Percentiles rank a stretch among this genome's conserved stretches.
Conservation (phyloP, 1,140 invertebrate species). For the Microvelia longipes region DNA sequence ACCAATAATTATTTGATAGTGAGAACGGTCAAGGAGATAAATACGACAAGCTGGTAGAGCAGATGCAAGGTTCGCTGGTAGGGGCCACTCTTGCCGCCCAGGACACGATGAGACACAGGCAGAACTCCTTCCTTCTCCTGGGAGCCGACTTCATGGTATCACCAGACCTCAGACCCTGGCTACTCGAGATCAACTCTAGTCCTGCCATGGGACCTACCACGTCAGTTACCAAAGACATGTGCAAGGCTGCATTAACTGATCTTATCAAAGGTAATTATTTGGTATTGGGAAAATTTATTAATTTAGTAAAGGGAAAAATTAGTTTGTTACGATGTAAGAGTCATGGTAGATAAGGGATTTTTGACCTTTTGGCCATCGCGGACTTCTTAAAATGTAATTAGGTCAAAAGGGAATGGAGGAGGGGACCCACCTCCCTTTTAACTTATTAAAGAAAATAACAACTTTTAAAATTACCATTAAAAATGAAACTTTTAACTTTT, state of each 20-base stretch:
- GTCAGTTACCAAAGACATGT: conserved; percentile 70
- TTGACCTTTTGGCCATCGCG: too few species aligned
- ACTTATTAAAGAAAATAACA: too few species aligned
- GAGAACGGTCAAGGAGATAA: conserved; percentile 51
- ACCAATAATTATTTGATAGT: too few species aligned
- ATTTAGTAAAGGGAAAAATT: too few species aligned
- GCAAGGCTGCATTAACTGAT: conserved; percentile 74
- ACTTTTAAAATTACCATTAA: too few species aligned
- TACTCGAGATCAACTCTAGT: conserved; percentile 89
- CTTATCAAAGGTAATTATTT: conserved; percentile 66
- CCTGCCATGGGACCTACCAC: conserved; percentile 79
- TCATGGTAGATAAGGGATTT: too few species aligned
- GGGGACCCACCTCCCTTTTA: too few species aligned
- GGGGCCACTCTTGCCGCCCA: conserved; percentile 74
- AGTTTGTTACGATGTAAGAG: too few species aligned
- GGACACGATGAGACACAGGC: conserved; percentile 65
- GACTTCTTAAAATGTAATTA: too few species aligned
- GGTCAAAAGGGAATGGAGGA: too few species aligned
- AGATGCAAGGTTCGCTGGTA: conserved; percentile 73
- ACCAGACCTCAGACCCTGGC: conserved; percentile 74
- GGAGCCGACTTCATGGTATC: conserved; percentile 85
- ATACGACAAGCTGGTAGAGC: conserved; percentile 75
- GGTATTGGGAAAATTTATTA: too few species aligned
- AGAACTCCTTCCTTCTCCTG: conserved; percentile 81
- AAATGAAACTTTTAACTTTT: too few species aligned